Percentiles rank a stretch among this genome's conserved stretches.
phyloP scores from a whole-genome alignment of 2,888 invertebrate species.

The Agapostemon virescens region DNA sequence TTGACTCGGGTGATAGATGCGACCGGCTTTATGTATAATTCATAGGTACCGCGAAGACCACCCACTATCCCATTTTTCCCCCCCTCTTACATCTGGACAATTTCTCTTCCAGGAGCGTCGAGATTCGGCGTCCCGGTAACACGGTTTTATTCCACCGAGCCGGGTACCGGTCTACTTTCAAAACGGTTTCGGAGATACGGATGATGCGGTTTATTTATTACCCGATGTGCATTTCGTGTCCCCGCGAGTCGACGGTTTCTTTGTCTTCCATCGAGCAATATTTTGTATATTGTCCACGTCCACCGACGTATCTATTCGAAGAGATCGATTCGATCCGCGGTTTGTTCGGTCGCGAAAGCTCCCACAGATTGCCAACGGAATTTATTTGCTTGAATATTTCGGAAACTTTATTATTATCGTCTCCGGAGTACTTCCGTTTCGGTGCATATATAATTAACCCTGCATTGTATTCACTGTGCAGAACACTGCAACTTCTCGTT shows the following conservation, averaged over 20 bases:
- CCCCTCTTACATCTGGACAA: constrained; percentile 7
- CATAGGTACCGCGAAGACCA: background rate
- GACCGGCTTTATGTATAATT: constrained; percentile 22
- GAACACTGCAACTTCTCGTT: too few relatives aligned
- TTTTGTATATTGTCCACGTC: background rate
- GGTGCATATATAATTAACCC: too few relatives aligned
- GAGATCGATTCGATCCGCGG: background rate
- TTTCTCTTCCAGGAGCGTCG: constrained; percentile 10
- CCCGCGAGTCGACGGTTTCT: background rate
- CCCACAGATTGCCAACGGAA: background rate
- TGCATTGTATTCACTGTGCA: too few relatives aligned
- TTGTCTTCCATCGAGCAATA: background rate
- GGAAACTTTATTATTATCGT: background rate
- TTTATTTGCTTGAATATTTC: background rate
- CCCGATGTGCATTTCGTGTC: background rate
- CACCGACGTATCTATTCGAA: background rate
- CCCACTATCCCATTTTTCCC: constrained; percentile 1
- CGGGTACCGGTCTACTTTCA: background rate
- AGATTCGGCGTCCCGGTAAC: constrained; percentile 9
- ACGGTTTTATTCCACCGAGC: constrained; percentile 4
- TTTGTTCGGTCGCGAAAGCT: background rate
- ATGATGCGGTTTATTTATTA: constrained; percentile 9
- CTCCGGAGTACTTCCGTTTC: too few relatives aligned
- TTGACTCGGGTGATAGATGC: constrained; percentile 25
- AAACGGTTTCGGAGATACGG: constrained; percentile 8